These are phyloP conservation scores for Priocnemis perturbator DNA, from an alignment of 2,888 invertebrate genomes.

Conservation along the genomic window DNA sequence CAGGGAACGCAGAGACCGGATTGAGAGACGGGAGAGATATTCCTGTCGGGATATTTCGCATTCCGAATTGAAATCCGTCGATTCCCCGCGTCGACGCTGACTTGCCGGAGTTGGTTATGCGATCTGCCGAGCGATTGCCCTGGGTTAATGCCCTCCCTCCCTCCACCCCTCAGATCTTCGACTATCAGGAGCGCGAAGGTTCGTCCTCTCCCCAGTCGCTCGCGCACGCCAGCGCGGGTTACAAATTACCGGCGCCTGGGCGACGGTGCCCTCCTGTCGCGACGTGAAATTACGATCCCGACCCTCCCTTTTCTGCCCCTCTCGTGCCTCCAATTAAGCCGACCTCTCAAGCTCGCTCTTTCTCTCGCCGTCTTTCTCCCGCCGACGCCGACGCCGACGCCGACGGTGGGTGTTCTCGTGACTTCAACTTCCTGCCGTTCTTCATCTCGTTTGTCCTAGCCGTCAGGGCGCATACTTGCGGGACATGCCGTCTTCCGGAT, in stretches of 20 bases:
- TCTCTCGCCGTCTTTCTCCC: conserved; percentile 16
- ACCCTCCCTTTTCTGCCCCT: conserved; percentile 32
- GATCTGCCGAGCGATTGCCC: conserved; percentile 42
- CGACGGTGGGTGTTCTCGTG: not conserved
- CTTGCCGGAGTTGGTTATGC: conserved; percentile 37
- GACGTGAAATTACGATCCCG: conserved; percentile 60
- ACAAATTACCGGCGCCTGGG: conserved; percentile 59
- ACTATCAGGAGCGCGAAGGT: conserved; percentile 30
- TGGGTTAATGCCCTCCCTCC: conserved; percentile 42
- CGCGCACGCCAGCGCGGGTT: conserved; percentile 39
- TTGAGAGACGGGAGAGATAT: conserved; percentile 4
- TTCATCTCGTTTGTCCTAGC: not conserved
- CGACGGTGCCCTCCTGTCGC: conserved; percentile 54
- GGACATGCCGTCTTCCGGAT: conserved; percentile 4
- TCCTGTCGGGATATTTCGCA: conserved; percentile 29
- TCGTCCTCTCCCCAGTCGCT: conserved; percentile 3
- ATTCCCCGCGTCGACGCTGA: conserved; percentile 19
- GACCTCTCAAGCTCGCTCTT: conserved; percentile 27
- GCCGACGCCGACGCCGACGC: not conserved
- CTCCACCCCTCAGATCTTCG: conserved; percentile 33
- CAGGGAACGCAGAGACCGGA: no score
- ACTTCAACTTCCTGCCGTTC: not conserved
- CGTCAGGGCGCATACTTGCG: no score
- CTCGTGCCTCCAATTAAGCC: conserved; percentile 54
- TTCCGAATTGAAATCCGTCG: conserved; percentile 30